Conservation (phyloP, 2,113 vertebrate species). For the Colinus virginianus region DNA sequence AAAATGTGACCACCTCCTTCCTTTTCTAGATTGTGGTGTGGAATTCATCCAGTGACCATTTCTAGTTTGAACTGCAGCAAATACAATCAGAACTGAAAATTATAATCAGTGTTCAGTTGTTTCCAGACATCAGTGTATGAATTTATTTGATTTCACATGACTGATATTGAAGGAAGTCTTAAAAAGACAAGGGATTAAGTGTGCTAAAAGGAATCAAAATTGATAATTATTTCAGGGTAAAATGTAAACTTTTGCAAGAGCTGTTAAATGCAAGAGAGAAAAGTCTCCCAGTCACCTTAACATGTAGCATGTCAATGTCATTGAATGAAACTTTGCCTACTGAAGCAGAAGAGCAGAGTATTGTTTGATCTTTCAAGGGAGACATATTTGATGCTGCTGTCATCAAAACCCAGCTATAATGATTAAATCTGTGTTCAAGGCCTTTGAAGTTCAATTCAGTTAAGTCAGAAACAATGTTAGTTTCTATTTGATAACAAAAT, state of each 20-base stretch:
- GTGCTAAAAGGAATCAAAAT: conserved; percentile 9
- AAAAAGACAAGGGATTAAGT: background rate
- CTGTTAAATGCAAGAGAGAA: background rate
- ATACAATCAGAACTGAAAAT: background rate
- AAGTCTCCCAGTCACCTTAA: background rate
- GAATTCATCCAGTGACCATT: background rate
- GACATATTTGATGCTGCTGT: background rate
- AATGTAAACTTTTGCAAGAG: conserved; percentile 9
- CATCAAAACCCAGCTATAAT: background rate
- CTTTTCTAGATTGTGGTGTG: background rate
- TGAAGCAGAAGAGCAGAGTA: conserved; percentile 7
- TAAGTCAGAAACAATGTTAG: background rate
- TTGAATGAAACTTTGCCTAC: conserved; percentile 5
- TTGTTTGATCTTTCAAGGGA: conserved; percentile 24
- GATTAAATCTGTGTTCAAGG: conserved; percentile 22
- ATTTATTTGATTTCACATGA: conserved; percentile 4
- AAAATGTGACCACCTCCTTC: background rate
- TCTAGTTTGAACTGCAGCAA: background rate
- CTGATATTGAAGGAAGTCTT: background rate
- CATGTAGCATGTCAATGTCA: background rate
- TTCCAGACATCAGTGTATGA: background rate
- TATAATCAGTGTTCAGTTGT: background rate
- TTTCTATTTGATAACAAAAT: background rate
- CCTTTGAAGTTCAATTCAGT: conserved; percentile 25
- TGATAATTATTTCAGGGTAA: conserved; percentile 12